These are phyloP conservation scores for Capitulum mitella DNA, from an alignment of 2,888 invertebrate species.

Conservation along the genomic window DNA sequence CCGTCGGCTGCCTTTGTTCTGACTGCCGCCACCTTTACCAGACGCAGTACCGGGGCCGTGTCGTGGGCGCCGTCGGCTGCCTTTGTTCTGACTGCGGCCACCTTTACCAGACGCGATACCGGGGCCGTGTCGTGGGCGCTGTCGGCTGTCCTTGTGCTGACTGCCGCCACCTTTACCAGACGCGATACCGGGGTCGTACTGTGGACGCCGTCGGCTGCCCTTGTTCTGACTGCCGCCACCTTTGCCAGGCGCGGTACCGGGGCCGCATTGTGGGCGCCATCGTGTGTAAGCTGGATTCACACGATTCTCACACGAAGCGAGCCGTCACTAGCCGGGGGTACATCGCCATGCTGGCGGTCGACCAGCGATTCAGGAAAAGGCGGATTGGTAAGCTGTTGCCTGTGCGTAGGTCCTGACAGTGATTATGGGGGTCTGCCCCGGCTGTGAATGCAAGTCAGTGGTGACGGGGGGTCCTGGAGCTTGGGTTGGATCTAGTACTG, in stretches of 20 bases:
- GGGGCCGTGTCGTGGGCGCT: too few relatives aligned
- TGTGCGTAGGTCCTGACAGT: too few relatives aligned
- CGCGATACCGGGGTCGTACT: too few relatives aligned
- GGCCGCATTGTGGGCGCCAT: conserved; percentile 92
- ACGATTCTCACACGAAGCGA: conserved; percentile 47
- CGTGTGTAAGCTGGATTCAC: conserved; percentile 95
- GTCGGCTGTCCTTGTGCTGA: too few relatives aligned
- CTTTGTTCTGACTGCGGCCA: not conserved
- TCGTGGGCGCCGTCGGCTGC: conserved; percentile 97
- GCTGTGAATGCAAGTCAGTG: too few relatives aligned
- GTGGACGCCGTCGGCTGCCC: too few relatives aligned
- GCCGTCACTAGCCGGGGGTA: conserved; percentile 82
- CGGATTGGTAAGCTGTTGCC: conserved; percentile 78
- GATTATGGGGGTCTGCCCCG: too few relatives aligned
- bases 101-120: too few relatives aligned
- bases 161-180: too few relatives aligned
- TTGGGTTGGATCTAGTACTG: too few relatives aligned
- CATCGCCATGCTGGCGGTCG: conserved; percentile 98
- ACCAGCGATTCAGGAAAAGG: conserved; percentile 85
- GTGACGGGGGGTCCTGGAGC: too few relatives aligned
- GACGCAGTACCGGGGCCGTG: conserved; percentile 78
- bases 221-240: not conserved
- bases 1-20: too few relatives aligned
- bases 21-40: conserved; percentile 40
- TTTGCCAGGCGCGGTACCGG: conserved; percentile 69